Conservation (phyloP, 2,888 invertebrate genomes). For the Leucophora obtusa region DNA sequence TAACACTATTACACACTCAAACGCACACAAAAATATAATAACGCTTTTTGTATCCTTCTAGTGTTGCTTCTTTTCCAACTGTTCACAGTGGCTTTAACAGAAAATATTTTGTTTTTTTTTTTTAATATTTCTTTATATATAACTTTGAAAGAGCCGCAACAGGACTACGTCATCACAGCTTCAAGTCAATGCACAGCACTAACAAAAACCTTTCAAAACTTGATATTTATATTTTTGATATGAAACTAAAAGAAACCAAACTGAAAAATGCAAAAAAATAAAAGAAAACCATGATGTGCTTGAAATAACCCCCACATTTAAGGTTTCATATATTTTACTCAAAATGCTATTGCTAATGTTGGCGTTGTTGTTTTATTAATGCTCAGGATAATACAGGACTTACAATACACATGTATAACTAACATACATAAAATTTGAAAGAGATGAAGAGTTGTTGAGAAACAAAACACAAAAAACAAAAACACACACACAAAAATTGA, state of each 20-base stretch:
- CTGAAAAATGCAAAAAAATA: conserved; percentile 14
- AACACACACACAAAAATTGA: conserved; percentile 30
- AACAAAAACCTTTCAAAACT: conserved; percentile 60
- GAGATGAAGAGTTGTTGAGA: conserved; percentile 57
- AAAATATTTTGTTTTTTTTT: conserved; percentile 7
- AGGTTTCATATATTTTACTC: conserved; percentile 36
- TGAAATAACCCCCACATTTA: conserved; percentile 50
- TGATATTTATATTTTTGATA: conserved; percentile 59
- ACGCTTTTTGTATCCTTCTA: neutral
- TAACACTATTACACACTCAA: neutral
- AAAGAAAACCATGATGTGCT: conserved; percentile 19
- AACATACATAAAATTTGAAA: conserved; percentile 26
- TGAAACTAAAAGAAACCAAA: conserved; percentile 53
- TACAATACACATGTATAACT: conserved; percentile 46
- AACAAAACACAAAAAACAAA: neutral
- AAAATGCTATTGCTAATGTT: conserved; percentile 46
- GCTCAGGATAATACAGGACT: conserved; percentile 64
- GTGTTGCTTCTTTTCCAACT: neutral
- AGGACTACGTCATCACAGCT: conserved; percentile 64
- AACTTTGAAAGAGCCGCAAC: conserved; percentile 54
- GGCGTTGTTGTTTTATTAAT: conserved; percentile 45
- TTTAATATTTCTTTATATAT: conserved; percentile 35
- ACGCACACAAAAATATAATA: neutral
- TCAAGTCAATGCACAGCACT: conserved; percentile 65
- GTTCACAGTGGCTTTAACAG: neutral